Conservation (phyloP, 2,797 vertebrate genomes). For the Heterohyrax brucei region DNA sequence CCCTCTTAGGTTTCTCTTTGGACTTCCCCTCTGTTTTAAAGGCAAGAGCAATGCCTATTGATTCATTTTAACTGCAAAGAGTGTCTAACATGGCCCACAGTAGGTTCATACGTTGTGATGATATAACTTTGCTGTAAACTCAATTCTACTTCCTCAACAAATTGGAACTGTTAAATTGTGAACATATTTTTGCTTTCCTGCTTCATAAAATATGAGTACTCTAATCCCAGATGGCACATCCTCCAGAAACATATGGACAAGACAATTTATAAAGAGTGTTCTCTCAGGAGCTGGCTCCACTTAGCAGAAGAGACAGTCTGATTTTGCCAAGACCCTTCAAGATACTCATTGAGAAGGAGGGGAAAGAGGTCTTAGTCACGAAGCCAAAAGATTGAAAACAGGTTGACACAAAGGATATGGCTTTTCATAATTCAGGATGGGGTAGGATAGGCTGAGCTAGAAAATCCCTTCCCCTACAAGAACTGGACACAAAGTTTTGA, state of each 20-base stretch:
- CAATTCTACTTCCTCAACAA: slow-evolving; percentile 63
- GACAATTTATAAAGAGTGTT: slow-evolving; percentile 69
- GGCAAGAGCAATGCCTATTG: neutral
- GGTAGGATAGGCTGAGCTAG: neutral
- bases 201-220: slow-evolving; percentile 82
- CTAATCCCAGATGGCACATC: slow-evolving; percentile 82
- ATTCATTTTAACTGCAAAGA: neutral
- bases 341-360: slow-evolving; percentile 1
- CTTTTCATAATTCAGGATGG: neutral
- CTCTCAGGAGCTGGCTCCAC: slow-evolving; percentile 67
- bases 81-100: neutral
- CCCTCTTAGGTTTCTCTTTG: neutral
- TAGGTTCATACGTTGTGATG: slow-evolving; percentile 71
- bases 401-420: neutral
- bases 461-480: neutral
- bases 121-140: slow-evolving; percentile 73
- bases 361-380: slow-evolving; percentile 44
- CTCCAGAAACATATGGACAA: slow-evolving; percentile 82
- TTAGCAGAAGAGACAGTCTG: slow-evolving; percentile 31
- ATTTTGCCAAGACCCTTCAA: slow-evolving; percentile 63
- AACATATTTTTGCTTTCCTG: slow-evolving; percentile 83
- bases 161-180: slow-evolving; percentile 75
- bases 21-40: slow-evolving; percentile 11
- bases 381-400: neutral
- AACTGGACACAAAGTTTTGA: neutral